Percentiles rank a stretch among this genome's conserved stretches.
These are phyloP conservation scores for Drosophila testacea DNA, from an alignment of 2,888 invertebrate genomes.

Conservation along the genomic window DNA sequence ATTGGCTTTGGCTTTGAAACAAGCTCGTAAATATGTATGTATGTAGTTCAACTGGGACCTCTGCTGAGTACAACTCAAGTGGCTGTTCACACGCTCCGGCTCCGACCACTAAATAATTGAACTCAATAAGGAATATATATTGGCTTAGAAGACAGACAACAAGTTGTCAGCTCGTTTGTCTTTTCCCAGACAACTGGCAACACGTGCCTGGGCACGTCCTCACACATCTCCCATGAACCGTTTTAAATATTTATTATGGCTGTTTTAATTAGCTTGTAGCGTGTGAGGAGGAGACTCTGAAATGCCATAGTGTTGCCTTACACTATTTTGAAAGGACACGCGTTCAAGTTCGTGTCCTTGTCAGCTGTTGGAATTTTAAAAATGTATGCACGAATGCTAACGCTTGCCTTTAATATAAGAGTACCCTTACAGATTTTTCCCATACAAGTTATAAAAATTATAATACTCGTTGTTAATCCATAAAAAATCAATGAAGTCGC, in stretches of 20 bases:
- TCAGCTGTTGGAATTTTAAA: conserved; percentile 7
- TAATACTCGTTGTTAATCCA: background rate
- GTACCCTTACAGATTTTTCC: background rate
- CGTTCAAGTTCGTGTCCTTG: conserved; percentile 29
- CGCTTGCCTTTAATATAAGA: background rate
- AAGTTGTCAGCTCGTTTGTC: conserved; percentile 39
- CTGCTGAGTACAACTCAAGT: conserved; percentile 29
- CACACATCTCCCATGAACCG: conserved; percentile 36
- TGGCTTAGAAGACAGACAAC: conserved; percentile 29
- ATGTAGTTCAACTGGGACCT: background rate
- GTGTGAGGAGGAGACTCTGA: conserved; percentile 30
- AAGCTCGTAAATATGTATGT: conserved; percentile 10
- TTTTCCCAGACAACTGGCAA: conserved; percentile 54
- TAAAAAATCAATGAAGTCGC: conserved; percentile 23
- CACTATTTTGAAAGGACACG: conserved; percentile 33
- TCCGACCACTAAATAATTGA: conserved; percentile 44
- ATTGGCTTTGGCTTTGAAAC: background rate
- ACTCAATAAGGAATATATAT: conserved; percentile 28
- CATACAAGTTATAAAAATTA: conserved; percentile 2
- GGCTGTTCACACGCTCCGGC: conserved; percentile 47
- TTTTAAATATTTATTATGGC: conserved; percentile 58
- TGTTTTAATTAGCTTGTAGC: conserved; percentile 52
- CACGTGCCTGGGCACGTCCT: conserved; percentile 33
- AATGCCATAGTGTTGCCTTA: conserved; percentile 31
- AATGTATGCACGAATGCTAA: background rate